Base-by-base conservation (phyloP, 2,113 vertebrate genomes). In the Psittacula cyanocephala region DNA sequence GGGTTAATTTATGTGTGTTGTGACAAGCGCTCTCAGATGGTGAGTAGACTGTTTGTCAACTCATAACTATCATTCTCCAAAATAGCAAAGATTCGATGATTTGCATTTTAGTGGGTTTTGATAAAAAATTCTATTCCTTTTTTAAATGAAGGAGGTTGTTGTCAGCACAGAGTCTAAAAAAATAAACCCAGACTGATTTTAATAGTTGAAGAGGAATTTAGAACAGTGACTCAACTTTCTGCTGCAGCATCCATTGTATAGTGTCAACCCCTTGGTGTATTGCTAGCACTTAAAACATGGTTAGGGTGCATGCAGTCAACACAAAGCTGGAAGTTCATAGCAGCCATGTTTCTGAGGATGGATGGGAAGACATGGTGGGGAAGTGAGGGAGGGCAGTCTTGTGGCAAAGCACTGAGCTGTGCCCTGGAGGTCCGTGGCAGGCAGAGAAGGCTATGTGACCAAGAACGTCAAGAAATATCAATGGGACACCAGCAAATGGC, bases 21-120 rank as follows among this genome's bases (percentile, higher is more conserved):
- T 96, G 95, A 94, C 97, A 96, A 83, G 81, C 53, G 74, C 63
- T 79, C 69, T 96, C 95, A 91, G 92, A 97, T 93, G 60, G 55
- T 1, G 39, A 96, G 93, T 86, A 89, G 92, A 91, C 81, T 93
- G 94, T 95, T 97, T 96, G 95, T 94, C 92, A 97, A 92, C 95
- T 93, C 72, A 3, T 70, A 90, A 63, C 71, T 49, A 93, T 57
- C 87, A 82, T 96, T 86, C 89, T 86, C 92, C 88, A 93, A 92
- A 96, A 95, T 91, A 90, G 93, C n/a, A 68, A 52, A 80, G 69
- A 91, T 84, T 49, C 17, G 37, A 41, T 1, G 6, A 91, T 95
- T 93, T 95, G 74, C 86, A 93, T 97, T 89, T 95, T 86, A 74
- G 59, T 47, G 39, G 55, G 43, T 72, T 95, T 91, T 75, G 90